Evolutionary conservation across 2,113 vertebrate species (phyloP), one percentile per base, ranked within the genome.

Genomic region (Carettochelys insculpta): DNA sequence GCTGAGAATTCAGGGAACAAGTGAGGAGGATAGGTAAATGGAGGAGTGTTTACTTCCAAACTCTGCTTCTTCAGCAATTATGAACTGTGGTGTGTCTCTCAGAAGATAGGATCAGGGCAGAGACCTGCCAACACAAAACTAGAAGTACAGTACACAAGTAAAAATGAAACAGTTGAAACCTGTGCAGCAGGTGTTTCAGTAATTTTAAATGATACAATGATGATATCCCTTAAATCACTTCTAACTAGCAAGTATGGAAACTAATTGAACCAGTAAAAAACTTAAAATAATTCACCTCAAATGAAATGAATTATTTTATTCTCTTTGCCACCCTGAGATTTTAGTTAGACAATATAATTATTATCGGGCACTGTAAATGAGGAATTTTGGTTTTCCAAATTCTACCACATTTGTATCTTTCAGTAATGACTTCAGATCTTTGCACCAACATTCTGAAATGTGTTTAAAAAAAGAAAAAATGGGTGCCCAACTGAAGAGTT

Each of bases 321-420:
- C 20, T 11, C 11, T 73, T 92, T 85, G 29, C 50, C 84, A 27
- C 41, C 94, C 34, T 9, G 3, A 11, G 61, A 38, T 68, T 89
- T 92, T 88, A 84, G 51, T 75, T 78, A 85, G 31, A 81, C 77
- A 88, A 54, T 78, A 92, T 78, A 83, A 4, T 78, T 83, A 86
- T 3, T 89, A 48, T 94, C 0, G 65, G 89, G 92, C 22, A 71
- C 41, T 27, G 13, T 52, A 89, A 76, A 54, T 34, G 73, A 51
- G 13, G 48, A 38, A 73, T 76, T n/a, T n/a, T 82, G 45, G 77
- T 82, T 85, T 92, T 94, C 84, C 88, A 87, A 56, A 43, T 90
- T 92, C 0, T 94, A 82, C 48, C 71, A 90, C 86, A 82, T 92
- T 91, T 22, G n/a, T 91, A 65, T 2, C 2, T 83, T 82, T 68